Conservation (phyloP, 2,113 vertebrate genomes). For the Paratilapia polleni region DNA sequence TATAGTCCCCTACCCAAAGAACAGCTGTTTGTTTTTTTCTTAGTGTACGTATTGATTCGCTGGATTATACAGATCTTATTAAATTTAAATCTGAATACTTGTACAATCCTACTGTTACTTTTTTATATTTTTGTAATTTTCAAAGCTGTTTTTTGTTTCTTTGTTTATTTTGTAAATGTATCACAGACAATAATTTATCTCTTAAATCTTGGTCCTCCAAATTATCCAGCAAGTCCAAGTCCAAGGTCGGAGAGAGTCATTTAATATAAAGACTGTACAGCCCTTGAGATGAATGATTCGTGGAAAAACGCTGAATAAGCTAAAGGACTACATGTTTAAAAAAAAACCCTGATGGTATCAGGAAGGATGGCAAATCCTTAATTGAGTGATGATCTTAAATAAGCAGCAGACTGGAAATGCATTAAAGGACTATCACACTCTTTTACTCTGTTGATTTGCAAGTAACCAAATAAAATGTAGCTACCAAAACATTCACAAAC, state of each 20-base stretch:
- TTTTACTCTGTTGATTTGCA: conserved; percentile 37
- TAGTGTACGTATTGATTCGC: background rate
- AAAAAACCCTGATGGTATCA: conserved; percentile 3
- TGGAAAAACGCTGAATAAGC: too few species aligned
- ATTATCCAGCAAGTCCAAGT: background rate
- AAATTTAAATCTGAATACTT: background rate
- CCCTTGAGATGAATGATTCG: too few species aligned
- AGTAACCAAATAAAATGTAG: conserved; percentile 18
- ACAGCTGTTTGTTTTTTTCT: background rate
- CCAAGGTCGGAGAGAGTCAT: background rate
- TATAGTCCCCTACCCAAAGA: background rate
- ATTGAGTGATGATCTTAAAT: conserved; percentile 61
- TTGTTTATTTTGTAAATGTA: background rate
- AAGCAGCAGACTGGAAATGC: conserved; percentile 46
- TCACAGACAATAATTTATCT: background rate
- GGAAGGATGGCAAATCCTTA: background rate
- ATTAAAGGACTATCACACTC: conserved; percentile 37
- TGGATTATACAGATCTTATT: background rate
- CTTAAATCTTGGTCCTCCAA: background rate
- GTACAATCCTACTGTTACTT: background rate
- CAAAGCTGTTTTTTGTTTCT: background rate
- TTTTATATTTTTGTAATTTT: background rate
- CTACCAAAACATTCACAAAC: background rate
- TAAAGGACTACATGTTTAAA: background rate
- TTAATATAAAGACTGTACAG: background rate